Base-by-base conservation (phyloP, 1,140 invertebrate genomes). In the Oppia nitens region DNA sequence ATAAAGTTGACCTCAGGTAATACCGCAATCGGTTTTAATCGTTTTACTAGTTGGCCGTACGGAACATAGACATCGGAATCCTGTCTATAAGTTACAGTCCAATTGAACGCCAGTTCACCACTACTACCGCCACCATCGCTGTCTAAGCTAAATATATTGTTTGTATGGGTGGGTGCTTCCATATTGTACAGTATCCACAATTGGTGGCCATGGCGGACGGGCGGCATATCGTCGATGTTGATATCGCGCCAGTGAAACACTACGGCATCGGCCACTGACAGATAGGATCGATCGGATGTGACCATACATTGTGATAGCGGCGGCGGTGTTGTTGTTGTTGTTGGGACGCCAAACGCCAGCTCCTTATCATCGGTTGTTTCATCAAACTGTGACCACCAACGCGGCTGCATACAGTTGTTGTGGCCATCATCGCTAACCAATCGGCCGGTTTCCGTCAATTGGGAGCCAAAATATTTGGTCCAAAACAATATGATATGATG, bases 11-110 rank as follows among this genome's bases (percentile, higher is more conserved):
- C 50, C 29, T 20, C 12, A 11, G 21, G 2, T 40, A 50, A 9
- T 4, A 11, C 32, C 0, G 12, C 12, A 4, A 55, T 53, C 59
- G 59, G 26, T 52, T n/a, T 14, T 24, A 58, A 26, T 26, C n/a
- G 23, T 28, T 29, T 59, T 6, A 64, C 48, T 2, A 67, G 25
- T 24, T 65, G 57, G 32, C 76, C 68, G 68, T 79, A 78, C 4
- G 70, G 65, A 50, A 66, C 66, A 0, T 64, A 66, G 55, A 79
- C 69, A 61, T 78, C 76, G 2, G 77, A 78, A 66, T 78, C 72
- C 17, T 68, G 63, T 58, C 73, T 70, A 62, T 81, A 81, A 1
- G 76, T 80, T 60, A 76, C 71, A 1, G 79, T 80, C 76, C 76
- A 77, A 64, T 82, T 81, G 68, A 82, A 79, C 27, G 69, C 1